Evolutionary conservation across 2,113 vertebrate species (phyloP), one percentile per base, ranked within the genome.

Genomic region (Galbula dea): DNA sequence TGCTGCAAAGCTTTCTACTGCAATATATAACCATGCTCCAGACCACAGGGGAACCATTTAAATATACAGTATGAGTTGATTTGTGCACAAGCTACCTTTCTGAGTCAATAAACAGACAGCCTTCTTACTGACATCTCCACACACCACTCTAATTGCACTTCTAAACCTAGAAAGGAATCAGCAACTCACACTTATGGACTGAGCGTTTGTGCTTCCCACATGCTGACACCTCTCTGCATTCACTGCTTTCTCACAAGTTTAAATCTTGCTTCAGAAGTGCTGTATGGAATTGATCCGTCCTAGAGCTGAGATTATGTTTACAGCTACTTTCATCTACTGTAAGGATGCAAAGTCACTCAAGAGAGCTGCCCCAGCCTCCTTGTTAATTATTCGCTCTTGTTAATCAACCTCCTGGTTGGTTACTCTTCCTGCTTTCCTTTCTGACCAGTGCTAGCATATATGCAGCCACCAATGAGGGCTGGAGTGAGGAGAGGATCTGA

Each of bases 171-270:
- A 86, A 89, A 84, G n/a, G 15, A 91, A 79, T 43, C 66, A 43
- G 34, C 67, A 77, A 41, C 59, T 91, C 41, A n/a, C 32, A 29
- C 67, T 41, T 79, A 5, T 19, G 34, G 61, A 68, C n/a, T 22
- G n/a, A 3, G 2, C 0, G 1, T 14, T 59, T 0, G 1, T 23
- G 24, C 78, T 68, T 61, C 62, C 45, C 0, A 0, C 65, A 87
- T 73, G 34, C 48, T 54, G 62, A 87, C 26, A 34, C 22, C 36
- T 84, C 58, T 67, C 27, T n/a, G 32, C 29, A 30, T 6, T n/a
- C 61, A 45, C 51, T 67, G 36, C 8, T 2, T 36, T 75, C 84
- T 36, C 46, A 39, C 0, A 0, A 20, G 24, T 66, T 79, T 57
- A 51, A 72, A 72, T 63, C 26, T 29, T 11, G 20, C 32, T 21